Evolutionary conservation across 2,113 vertebrate species (phyloP), one percentile per base, ranked within the genome.

Genomic region (cattle (Bos taurus)): DNA sequence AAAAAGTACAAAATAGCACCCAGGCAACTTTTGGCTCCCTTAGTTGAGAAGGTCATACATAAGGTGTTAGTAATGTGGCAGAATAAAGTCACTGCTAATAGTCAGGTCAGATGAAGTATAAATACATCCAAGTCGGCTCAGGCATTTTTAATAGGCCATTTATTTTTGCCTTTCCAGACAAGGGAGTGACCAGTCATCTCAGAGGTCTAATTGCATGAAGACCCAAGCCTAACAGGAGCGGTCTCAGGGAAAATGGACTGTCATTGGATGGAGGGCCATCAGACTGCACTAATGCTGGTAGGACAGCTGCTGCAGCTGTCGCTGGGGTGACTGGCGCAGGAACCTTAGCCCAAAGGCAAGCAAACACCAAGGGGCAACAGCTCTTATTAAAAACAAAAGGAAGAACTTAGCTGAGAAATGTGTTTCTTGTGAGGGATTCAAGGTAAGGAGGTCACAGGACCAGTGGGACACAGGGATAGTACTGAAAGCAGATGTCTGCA

Each of bases 391-490:
- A 64, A 74, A 30, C 7, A n/a, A 71, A 15, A 33, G 15, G 15
- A 83, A 52, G 21, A 74, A 46, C 23, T 67, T 14, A 33, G 54
- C 50, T 40, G 25, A 74, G 64, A 46, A 90, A 84, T 8, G 0
- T 50, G 33, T 40, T 74, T 57, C 64, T 50, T 12, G 81, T 56
- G 81, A 23, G 54, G 60, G 64, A 78, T 33, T 83, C 26, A 12
- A 43, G 82, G 26, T 25, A 33, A 74, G 62, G 57, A 11, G 6
- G 48, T 33, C 17, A 48, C 6, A 11, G n/a, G 50, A 60, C 19
- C 21, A 26, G 17, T 0, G n/a, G 59, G 19, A 14, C 28, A 21
- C 1, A 12, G 14, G 74, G n/a, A n/a, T 16, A 54, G 36, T 7
- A 15, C 21, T 23, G 48, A 30, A 83, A 62, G 33, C 59, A 90